phyloP scores from a whole-genome alignment of 2,113 vertebrate genomes.

The Peromyscus maniculatus region DNA sequence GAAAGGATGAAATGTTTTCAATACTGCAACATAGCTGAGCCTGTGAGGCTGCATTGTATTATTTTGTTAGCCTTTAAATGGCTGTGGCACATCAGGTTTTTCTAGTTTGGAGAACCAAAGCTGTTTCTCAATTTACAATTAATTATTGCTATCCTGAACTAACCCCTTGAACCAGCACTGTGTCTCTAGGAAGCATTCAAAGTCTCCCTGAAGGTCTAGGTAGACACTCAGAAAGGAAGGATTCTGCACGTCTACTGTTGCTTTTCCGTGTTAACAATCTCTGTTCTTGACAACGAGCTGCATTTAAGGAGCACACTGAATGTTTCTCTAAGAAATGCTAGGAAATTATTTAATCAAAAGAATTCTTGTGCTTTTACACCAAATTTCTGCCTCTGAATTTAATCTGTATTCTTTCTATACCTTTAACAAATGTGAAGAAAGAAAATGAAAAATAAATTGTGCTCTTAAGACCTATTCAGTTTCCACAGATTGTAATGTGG shows the following conservation, averaged over 20 bases:
- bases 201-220: conserved; percentile 78
- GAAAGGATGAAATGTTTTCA: conserved; percentile 70
- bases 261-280: conserved; percentile 43
- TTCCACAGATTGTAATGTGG: conserved; percentile 70
- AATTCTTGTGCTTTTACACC: conserved; percentile 60
- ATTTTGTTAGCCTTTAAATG: conserved; percentile 82
- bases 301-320: conserved; percentile 29
- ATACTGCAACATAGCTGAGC: conserved; percentile 44
- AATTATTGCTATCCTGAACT: conserved; percentile 90
- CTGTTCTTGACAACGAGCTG: conserved; percentile 41
- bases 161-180: conserved; percentile 85
- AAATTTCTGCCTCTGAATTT: conserved; percentile 71
- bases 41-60: conserved; percentile 83
- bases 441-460: conserved; percentile 79
- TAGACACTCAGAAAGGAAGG: conserved; percentile 59
- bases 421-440: conserved; percentile 73
- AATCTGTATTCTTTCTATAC: conserved; percentile 65
- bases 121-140: conserved; percentile 94
- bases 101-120: conserved; percentile 91
- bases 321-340: conserved; percentile 68
- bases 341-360: conserved; percentile 65
- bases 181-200: conserved; percentile 86
- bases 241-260: conserved; percentile 22
- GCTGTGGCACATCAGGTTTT: conserved; percentile 89
- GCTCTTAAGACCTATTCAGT: conserved; percentile 75